Evolutionary conservation across 2,888 invertebrate species (phyloP).

Genomic region (Drosophila meridiana): DNA sequence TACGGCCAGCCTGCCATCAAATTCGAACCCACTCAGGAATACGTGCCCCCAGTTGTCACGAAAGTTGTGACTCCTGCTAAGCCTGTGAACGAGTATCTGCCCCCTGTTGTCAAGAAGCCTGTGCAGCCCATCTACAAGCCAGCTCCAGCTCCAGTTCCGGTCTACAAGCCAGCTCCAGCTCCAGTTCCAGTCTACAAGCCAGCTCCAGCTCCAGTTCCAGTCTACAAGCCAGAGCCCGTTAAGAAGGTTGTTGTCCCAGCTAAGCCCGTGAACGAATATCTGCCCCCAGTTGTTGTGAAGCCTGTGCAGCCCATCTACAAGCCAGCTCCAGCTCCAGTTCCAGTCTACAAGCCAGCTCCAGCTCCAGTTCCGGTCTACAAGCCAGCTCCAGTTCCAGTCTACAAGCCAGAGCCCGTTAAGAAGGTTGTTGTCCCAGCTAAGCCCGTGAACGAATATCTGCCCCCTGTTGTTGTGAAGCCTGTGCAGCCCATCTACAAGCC

Average conservation of each 20-base stretch:
- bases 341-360: constrained; percentile 21
- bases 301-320: constrained; percentile 2
- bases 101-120: constrained; percentile 6
- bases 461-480: background rate
- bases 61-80: constrained; percentile 12
- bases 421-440: constrained; percentile 9
- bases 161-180: constrained; percentile 19
- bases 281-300: constrained; percentile 34
- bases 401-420: constrained; percentile 14
- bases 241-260: constrained; percentile 9
- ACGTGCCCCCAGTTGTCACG: constrained; percentile 37
- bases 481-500: constrained; percentile 14
- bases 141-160: background rate
- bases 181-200: background rate
- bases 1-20: constrained; percentile 50
- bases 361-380: constrained; percentile 3
- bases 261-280: constrained; percentile 36
- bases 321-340: constrained; percentile 11
- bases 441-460: background rate
- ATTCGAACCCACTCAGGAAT: constrained; percentile 48
- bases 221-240: too few relatives aligned
- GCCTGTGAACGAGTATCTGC: constrained; percentile 2
- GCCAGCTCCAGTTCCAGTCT: constrained; percentile 15
- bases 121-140: constrained; percentile 18
- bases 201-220: background rate